These are phyloP conservation scores for Sclerurus mexicanus DNA, from an alignment of 2,113 vertebrate genomes.

Conservation along the genomic window DNA sequence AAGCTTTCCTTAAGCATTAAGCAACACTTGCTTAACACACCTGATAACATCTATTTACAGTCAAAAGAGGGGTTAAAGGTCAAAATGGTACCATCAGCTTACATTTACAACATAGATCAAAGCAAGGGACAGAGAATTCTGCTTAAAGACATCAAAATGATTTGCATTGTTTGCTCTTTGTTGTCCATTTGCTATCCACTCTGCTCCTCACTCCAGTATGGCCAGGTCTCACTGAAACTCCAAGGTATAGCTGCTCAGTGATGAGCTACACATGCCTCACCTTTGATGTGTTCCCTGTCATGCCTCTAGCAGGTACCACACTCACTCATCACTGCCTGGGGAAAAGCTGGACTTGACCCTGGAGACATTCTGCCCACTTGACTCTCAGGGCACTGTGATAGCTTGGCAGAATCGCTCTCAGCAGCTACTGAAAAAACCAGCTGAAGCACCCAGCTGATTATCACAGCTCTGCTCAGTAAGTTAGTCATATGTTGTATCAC, in stretches of 20 bases:
- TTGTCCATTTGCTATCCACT: not conserved
- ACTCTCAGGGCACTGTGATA: not conserved
- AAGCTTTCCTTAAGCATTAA: not conserved
- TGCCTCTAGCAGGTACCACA: fast-evolving
- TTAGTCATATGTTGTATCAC: not conserved
- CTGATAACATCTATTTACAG: not conserved
- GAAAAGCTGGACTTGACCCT: not conserved
- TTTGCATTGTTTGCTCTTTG: not conserved
- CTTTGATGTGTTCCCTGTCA: not conserved
- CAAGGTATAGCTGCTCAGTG: not conserved
- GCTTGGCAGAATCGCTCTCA: not conserved
- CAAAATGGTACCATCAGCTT: not conserved
- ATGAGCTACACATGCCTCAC: not conserved
- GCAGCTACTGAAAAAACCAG: not conserved
- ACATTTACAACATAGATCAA: not conserved
- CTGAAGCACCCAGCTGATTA: not conserved
- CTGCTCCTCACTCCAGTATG: not conserved
- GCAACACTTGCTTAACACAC: not conserved
- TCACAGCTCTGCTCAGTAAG: not conserved
- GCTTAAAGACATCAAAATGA: not conserved
- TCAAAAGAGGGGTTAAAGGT: not conserved
- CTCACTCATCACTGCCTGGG: fast-evolving
- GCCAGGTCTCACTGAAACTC: not conserved
- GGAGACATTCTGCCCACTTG: not conserved
- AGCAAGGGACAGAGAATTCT: not conserved